phyloP scores from a whole-genome alignment of 2,888 invertebrate genomes.

The Stenurella melanura region DNA sequence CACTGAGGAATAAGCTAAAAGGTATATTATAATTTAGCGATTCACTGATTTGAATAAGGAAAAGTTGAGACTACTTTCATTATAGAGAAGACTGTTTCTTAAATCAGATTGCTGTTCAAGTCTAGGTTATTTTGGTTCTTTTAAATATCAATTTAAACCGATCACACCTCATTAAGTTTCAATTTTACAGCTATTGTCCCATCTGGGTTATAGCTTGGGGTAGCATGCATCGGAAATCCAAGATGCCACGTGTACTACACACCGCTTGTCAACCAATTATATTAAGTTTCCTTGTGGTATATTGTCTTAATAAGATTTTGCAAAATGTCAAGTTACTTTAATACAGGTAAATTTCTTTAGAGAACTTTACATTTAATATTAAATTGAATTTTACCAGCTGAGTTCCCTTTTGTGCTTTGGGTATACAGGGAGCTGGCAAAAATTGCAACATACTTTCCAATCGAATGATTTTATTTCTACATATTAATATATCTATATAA shows the following conservation, averaged over 20 bases:
- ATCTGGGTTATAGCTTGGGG: constrained; percentile 73
- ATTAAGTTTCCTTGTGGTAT: constrained; percentile 45
- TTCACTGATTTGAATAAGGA: constrained; percentile 72
- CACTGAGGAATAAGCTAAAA: constrained; percentile 54
- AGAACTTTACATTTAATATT: constrained; percentile 51
- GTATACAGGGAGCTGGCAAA: neutral
- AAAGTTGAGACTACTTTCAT: constrained; percentile 68
- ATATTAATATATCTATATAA: too few species aligned
- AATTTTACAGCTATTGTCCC: constrained; percentile 75
- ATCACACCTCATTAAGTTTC: constrained; percentile 75
- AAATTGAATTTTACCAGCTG: constrained; percentile 53
- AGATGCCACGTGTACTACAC: constrained; percentile 64
- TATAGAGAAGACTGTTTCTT: constrained; percentile 72
- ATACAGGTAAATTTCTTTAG: constrained; percentile 47
- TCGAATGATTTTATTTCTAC: too few species aligned
- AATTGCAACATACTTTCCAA: too few species aligned
- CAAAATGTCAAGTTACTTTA: constrained; percentile 51
- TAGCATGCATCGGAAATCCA: constrained; percentile 71
- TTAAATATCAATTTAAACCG: constrained; percentile 75
- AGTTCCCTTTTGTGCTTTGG: constrained; percentile 38
- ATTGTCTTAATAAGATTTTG: constrained; percentile 51
- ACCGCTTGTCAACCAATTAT: constrained; percentile 64
- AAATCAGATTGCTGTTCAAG: constrained; percentile 73
- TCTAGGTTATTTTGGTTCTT: constrained; percentile 74
- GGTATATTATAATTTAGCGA: constrained; percentile 71